Base-by-base conservation (phyloP, 2,113 vertebrate genomes). In the Eptesicus fuscus region DNA sequence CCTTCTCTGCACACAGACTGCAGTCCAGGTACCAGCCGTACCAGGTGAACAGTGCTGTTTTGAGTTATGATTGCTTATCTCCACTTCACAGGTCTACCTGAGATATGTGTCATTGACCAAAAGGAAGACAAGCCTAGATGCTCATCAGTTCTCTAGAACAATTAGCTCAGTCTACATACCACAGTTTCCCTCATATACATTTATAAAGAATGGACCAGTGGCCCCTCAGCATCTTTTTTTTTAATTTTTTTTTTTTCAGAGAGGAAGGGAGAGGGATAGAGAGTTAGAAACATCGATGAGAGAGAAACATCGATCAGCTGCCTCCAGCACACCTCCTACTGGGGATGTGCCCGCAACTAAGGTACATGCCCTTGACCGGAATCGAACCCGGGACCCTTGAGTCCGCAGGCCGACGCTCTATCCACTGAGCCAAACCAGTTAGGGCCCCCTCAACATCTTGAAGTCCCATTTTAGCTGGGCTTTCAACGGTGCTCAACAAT, bases 401-500 rank as follows among this genome's bases (percentile, higher is more conserved):
- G n/a, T n/a, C n/a, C n/a, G n/a, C n/a, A n/a, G n/a, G n/a, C n/a
- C n/a, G n/a, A n/a, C n/a, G n/a, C n/a, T n/a, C n/a, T n/a, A n/a
- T n/a, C n/a, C n/a, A n/a, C n/a, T n/a, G n/a, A n/a, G n/a, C n/a
- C n/a, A n/a, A n/a, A n/a, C n/a, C n/a, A n/a, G n/a, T n/a, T n/a
- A n/a, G n/a, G n/a, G 20, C 2, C 20, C 17, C 9, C 11, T 83
- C 20, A 70, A 35, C n/a, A 42, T 32, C 42, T 42, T 63, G 51
- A 59, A 30, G 51, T 5, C 42, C 42, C 8, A 12, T 22, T n/a
- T 9, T 56, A 91, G 51, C 42, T 32, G 22, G 61, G 17, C 28
- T 6, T 42, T 32, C 23, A 22, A 11, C 17, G 17, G 22, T 14
- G 0, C 0, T 20, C 2, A 6, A 12, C 2, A n/a, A 17, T 18